phyloP scores from a whole-genome alignment of 2,113 vertebrate genomes.

The Rhinoptilus africanus region DNA sequence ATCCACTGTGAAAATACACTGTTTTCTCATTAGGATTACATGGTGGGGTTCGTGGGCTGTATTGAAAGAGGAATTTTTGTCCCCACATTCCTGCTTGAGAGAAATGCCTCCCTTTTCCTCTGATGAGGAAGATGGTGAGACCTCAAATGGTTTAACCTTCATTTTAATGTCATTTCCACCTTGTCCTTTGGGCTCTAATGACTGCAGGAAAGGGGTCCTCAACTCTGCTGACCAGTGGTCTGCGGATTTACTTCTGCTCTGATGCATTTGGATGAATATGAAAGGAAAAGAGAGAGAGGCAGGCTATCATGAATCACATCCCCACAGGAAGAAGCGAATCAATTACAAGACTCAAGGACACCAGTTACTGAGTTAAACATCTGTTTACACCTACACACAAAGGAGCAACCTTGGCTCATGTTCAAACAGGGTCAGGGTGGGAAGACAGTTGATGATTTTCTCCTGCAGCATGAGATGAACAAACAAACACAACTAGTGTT shows the following conservation, averaged over 20 bases:
- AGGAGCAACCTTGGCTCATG: background rate
- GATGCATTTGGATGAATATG: background rate
- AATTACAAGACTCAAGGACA: conserved; percentile 11
- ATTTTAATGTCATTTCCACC: background rate
- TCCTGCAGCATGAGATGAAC: background rate
- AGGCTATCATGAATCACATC: background rate
- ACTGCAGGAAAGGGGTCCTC: background rate
- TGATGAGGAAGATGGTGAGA: background rate
- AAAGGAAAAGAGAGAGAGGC: background rate
- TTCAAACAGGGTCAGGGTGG: background rate
- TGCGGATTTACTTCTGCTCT: background rate
- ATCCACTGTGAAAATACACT: background rate
- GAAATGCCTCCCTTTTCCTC: background rate
- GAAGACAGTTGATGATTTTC: background rate
- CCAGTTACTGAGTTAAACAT: background rate
- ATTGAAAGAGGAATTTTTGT: background rate
- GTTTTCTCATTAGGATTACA: background rate
- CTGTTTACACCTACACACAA: conserved; percentile 22
- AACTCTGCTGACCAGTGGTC: background rate
- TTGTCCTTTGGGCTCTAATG: background rate
- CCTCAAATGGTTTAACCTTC: background rate
- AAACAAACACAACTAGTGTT: background rate
- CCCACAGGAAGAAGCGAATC: conserved; percentile 23
- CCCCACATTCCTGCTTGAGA: background rate
- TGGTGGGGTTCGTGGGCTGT: background rate